phyloP scores from a whole-genome alignment of 64 coral and sea anemone genomes.

The Montipora capricornis region DNA sequence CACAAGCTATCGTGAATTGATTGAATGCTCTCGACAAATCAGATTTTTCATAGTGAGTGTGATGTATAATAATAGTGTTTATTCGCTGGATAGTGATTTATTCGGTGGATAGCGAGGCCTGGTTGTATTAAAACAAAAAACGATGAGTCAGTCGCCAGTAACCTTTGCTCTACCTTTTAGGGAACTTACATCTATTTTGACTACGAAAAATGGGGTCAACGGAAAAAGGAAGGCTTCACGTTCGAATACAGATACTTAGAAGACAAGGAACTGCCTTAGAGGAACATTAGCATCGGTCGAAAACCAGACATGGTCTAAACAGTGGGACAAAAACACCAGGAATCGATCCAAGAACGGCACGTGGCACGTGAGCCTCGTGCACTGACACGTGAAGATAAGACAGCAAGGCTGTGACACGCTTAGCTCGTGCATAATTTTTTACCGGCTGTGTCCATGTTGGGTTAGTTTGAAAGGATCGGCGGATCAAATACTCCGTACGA shows the following conservation, averaged over 20 bases:
- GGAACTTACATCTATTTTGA: slow-evolving; percentile 99
- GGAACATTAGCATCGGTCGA: slow-evolving; percentile 37
- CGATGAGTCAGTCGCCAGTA: not conserved
- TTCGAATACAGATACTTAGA: slow-evolving; percentile 99
- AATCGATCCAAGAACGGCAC: slow-evolving; percentile 3
- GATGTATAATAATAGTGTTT: too few relatives aligned
- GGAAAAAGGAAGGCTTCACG: slow-evolving; percentile 99
- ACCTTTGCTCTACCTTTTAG: slow-evolving; percentile 18
- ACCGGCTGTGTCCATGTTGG: slow-evolving; percentile 60
- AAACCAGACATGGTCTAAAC: slow-evolving; percentile 57
- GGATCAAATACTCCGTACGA: slow-evolving; percentile 73
- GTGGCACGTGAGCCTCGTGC: slow-evolving; percentile 23
- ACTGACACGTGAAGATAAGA: slow-evolving; percentile 7
- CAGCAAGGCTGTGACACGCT: slow-evolving; percentile 2
- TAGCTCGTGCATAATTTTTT: slow-evolving; percentile 53
- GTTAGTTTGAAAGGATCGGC: slow-evolving; percentile 71
- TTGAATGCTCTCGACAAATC: too few relatives aligned
- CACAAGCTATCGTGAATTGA: too few relatives aligned
- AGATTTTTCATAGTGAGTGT: too few relatives aligned
- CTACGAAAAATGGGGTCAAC: slow-evolving; percentile 99
- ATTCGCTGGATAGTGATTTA: too few relatives aligned
- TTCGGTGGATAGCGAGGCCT: too few relatives aligned
- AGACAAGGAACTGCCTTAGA: slow-evolving; percentile 98
- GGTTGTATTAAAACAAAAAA: not conserved
- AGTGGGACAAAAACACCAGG: slow-evolving; percentile 42